phyloP scores from a whole-genome alignment of 2,797 vertebrate species.

The Platalea minor region DNA sequence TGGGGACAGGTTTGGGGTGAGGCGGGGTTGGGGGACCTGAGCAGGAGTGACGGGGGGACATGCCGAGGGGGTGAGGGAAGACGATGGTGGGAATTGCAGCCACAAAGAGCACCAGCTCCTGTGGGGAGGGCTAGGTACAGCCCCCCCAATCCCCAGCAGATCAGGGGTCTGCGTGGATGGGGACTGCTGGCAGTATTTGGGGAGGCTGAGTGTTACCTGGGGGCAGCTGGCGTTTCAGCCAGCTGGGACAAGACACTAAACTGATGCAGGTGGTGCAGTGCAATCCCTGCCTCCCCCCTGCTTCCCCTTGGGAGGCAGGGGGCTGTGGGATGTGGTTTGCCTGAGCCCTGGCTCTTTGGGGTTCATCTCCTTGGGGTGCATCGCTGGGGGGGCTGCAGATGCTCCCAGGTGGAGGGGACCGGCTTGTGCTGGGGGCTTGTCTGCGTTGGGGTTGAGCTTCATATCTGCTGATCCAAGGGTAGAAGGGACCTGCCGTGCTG shows the following conservation, averaged over 20 bases:
- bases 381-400: neutral
- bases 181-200: neutral
- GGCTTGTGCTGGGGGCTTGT: neutral
- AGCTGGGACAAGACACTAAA: neutral
- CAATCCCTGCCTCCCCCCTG: neutral
- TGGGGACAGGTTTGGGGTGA: neutral
- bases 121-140: neutral
- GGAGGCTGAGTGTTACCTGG: neutral
- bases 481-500: neutral
- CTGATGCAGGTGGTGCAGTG: neutral
- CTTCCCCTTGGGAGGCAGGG: neutral
- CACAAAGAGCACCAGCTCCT: neutral
- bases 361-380: neutral
- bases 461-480: neutral
- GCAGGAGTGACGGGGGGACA: accelerated
- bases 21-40: neutral
- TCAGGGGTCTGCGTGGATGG: neutral
- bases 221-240: neutral
- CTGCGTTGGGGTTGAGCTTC: accelerated
- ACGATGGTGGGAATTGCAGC: neutral
- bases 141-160: neutral
- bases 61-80: neutral
- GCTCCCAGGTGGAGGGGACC: neutral
- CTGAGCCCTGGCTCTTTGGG: neutral
- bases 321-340: neutral